These are phyloP conservation scores for Macrocentrus cingulum DNA, from an alignment of 1,140 invertebrate species.

Conservation along the genomic window DNA sequence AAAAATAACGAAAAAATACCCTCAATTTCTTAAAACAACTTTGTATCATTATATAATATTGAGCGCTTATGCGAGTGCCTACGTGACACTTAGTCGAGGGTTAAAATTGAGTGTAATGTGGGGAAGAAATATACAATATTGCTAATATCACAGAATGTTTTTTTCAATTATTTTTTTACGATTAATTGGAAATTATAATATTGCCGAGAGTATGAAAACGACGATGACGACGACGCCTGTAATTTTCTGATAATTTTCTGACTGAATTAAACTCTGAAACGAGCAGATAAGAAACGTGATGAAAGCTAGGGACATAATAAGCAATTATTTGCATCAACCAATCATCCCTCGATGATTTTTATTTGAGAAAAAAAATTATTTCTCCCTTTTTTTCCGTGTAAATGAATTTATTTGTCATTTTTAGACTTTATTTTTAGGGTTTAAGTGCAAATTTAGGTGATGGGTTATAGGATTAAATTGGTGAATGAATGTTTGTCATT, in stretches of 20 bases:
- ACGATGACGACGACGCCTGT: not conserved
- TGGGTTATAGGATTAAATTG: too few relatives aligned
- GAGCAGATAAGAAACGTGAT: not conserved
- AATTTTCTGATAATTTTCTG: constrained; percentile 16
- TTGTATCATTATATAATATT: constrained; percentile 54
- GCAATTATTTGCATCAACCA: not conserved
- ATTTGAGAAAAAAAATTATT: not conserved
- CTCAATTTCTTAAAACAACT: too few relatives aligned
- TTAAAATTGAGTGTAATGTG: not conserved
- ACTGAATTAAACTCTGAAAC: constrained; percentile 2
- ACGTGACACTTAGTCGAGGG: constrained; percentile 25
- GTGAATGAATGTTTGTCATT: too few relatives aligned
- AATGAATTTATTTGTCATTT: not conserved
- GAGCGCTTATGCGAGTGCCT: constrained; percentile 35
- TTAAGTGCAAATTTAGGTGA: not conserved
- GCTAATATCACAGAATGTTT: too few relatives aligned
- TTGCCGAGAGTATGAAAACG: not conserved
- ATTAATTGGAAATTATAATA: constrained; percentile 13
- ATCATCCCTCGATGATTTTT: not conserved
- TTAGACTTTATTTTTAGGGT: not conserved
- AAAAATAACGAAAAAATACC: too few relatives aligned
- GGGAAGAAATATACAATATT: constrained; percentile 4
- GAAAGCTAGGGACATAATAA: constrained; percentile 7
- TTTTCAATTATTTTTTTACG: constrained; percentile 7
- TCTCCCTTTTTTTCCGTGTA: not conserved